Evolutionary conservation across 1,140 invertebrate genomes (phyloP).

Genomic region (Nasonia vitripennis): DNA sequence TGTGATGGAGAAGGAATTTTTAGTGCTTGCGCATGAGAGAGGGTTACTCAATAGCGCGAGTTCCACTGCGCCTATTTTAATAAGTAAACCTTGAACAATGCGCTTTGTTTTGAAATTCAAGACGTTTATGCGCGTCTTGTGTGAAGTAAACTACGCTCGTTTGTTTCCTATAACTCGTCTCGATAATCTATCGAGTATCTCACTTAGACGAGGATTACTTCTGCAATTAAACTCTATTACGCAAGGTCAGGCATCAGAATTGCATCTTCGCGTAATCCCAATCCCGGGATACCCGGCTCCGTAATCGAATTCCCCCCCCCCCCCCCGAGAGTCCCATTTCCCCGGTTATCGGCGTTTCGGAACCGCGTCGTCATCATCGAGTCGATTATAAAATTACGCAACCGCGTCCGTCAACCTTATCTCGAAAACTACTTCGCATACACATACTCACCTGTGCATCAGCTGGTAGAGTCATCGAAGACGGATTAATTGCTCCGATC

Average conservation of each 20-base stretch:
- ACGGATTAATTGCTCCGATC: neutral
- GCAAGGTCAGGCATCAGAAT: too few species aligned
- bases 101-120: neutral
- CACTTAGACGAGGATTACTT: too few species aligned
- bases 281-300: too few species aligned
- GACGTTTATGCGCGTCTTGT: neutral
- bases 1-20: neutral
- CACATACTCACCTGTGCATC: neutral
- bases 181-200: too few species aligned
- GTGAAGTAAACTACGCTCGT: neutral
- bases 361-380: too few species aligned
- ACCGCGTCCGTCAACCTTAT: neutral
- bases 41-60: neutral
- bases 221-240: too few species aligned
- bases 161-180: neutral
- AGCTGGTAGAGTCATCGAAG: neutral
- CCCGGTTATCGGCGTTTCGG: too few species aligned
- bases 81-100: neutral
- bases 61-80: slow-evolving; percentile 1
- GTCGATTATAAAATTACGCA: neutral
- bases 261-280: too few species aligned
- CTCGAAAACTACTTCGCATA: neutral
- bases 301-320: too few species aligned
- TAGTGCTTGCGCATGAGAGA: neutral
- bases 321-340: too few species aligned